A percentile compares a stretch with the other conserved stretches of the same genome.
Evolutionary conservation across 2,888 invertebrate genomes (phyloP).

Genomic region (Alloplasta piceator): DNA sequence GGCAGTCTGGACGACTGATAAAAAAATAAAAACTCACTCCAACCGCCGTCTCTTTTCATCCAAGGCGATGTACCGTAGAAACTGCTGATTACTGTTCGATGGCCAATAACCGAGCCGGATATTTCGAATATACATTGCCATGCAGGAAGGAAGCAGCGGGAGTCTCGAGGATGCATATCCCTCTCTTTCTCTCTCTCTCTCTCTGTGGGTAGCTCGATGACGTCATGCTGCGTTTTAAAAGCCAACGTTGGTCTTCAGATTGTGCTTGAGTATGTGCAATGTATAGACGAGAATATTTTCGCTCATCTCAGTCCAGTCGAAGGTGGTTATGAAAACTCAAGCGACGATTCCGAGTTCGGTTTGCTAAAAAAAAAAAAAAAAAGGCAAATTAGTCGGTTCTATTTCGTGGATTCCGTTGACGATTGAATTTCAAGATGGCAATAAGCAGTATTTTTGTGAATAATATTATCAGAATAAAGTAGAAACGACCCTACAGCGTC

Average conservation of each 20-base stretch:
- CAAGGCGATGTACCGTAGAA: not conserved
- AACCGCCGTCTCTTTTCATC: not conserved
- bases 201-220: constrained; percentile 43
- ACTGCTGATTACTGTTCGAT: not conserved
- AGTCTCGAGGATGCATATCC: constrained; percentile 52
- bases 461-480: no score
- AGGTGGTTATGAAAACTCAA: not conserved
- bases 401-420: no score
- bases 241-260: constrained; percentile 23
- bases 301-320: not conserved
- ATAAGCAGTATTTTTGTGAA: no score
- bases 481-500: no score
- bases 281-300: constrained; percentile 4
- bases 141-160: constrained; percentile 60
- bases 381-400: no score
- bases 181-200: constrained; percentile 4
- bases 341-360: not conserved
- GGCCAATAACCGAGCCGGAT: constrained; percentile 19
- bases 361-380: no score
- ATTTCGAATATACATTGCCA: not conserved
- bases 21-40: not conserved
- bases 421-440: no score
- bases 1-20: not conserved
- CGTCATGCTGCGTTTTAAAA: constrained; percentile 43
- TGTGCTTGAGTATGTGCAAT: constrained; percentile 9